phyloP scores from a whole-genome alignment of 2,113 vertebrate species.

The Sapajus apella region DNA sequence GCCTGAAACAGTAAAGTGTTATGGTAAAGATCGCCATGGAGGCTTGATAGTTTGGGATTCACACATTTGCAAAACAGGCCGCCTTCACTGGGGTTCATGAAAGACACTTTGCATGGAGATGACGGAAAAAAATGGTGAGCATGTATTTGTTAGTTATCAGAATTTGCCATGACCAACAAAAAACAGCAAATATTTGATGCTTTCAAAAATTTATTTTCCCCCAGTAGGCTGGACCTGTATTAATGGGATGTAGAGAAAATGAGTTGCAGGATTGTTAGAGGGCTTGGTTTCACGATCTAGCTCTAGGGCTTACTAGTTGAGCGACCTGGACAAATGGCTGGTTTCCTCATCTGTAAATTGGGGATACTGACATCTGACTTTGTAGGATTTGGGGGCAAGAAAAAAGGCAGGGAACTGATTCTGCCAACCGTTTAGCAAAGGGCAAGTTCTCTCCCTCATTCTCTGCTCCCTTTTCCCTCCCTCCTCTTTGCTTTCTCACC shows the following conservation, averaged over 20 bases:
- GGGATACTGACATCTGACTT: not conserved
- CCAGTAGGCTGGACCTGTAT: rapidly evolving
- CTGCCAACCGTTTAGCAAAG: rapidly evolving
- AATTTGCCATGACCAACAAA: not conserved
- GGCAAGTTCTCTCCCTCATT: not conserved
- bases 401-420: rapidly evolving
- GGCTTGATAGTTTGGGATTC: rapidly evolving
- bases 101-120: rapidly evolving
- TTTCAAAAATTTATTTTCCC: not conserved
- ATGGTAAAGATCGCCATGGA: rapidly evolving
- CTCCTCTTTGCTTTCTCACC: not conserved
- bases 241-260: rapidly evolving
- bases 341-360: rapidly evolving
- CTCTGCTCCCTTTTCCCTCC: not conserved
- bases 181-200: not conserved
- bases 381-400: not conserved
- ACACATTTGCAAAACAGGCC: rapidly evolving
- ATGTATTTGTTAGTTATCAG: rapidly evolving
- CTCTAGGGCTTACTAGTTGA: not conserved
- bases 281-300: not conserved
- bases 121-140: not conserved
- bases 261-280: not conserved
- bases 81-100: not conserved
- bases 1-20: not conserved
- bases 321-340: not conserved